phyloP scores from a whole-genome alignment of 2,797 vertebrate species.

The Menidia menidia region DNA sequence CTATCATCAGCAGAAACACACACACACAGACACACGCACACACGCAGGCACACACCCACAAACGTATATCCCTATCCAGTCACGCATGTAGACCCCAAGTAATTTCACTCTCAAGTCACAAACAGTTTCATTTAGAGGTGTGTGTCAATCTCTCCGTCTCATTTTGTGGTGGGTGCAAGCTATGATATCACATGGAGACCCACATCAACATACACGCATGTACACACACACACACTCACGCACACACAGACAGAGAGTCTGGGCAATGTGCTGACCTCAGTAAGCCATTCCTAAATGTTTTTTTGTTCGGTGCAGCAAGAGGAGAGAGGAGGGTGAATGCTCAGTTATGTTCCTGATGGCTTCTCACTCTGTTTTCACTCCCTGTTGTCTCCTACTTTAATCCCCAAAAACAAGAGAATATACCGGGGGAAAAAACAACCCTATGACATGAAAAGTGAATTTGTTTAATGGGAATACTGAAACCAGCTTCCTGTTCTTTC shows the following conservation, averaged over 20 bases:
- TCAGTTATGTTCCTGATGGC: constrained; percentile 23
- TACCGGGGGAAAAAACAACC: not conserved
- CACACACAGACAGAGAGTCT: constrained; percentile 58
- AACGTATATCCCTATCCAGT: constrained; percentile 10
- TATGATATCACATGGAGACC: constrained; percentile 18
- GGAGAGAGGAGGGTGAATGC: constrained; percentile 36
- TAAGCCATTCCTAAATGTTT: constrained; percentile 70
- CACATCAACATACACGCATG: constrained; percentile 26
- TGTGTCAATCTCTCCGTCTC: not conserved
- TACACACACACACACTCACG: constrained; percentile 26
- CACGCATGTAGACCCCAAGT: constrained; percentile 19
- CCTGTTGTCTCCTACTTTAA: constrained; percentile 11
- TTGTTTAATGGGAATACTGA: not conserved
- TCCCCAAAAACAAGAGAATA: constrained; percentile 5
- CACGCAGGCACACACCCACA: constrained; percentile 26
- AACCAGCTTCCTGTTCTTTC: no score
- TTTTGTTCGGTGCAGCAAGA: constrained; percentile 64
- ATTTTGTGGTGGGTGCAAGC: not conserved
- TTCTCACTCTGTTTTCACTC: constrained; percentile 27
- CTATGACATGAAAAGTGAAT: not conserved
- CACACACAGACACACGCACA: constrained; percentile 24
- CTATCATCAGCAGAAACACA: constrained; percentile 82
- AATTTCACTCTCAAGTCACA: constrained; percentile 29
- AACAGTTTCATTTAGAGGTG: not conserved
- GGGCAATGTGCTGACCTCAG: constrained; percentile 78